These are phyloP conservation scores for Microhierax caerulescens DNA, from an alignment of 2,797 vertebrate species.

Conservation along the genomic window DNA sequence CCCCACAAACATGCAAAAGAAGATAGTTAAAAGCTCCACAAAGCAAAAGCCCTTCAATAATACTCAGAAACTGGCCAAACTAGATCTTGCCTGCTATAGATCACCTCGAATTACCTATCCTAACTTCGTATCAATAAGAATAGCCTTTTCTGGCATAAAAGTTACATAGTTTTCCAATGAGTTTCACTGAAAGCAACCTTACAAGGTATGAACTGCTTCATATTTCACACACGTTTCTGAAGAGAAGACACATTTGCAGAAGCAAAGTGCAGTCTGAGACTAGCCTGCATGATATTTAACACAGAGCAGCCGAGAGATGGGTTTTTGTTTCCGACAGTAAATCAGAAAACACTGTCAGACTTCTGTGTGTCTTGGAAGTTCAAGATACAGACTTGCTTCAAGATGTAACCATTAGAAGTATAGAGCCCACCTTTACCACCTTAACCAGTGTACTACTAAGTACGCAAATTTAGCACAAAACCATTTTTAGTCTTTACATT, in stretches of 20 bases:
- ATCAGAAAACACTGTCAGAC: neutral
- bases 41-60: neutral
- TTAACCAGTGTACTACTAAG: neutral
- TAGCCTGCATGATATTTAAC: neutral
- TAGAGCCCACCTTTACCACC: neutral
- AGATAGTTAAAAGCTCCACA: neutral
- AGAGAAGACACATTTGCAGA: neutral
- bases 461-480: rapidly evolving
- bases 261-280: neutral
- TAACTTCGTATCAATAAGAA: neutral
- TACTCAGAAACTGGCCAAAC: neutral
- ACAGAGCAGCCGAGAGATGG: neutral
- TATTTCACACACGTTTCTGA: neutral
- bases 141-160: neutral
- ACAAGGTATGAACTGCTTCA: neutral
- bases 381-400: neutral
- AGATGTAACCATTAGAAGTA: neutral
- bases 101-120: neutral
- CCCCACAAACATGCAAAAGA: neutral
- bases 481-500: neutral
- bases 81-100: neutral
- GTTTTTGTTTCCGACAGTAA: neutral
- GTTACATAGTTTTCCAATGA: neutral
- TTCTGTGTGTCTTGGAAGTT: neutral
- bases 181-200: neutral